Base-by-base conservation (phyloP, 1,140 invertebrate species). In the Drosophila leontia region DNA sequence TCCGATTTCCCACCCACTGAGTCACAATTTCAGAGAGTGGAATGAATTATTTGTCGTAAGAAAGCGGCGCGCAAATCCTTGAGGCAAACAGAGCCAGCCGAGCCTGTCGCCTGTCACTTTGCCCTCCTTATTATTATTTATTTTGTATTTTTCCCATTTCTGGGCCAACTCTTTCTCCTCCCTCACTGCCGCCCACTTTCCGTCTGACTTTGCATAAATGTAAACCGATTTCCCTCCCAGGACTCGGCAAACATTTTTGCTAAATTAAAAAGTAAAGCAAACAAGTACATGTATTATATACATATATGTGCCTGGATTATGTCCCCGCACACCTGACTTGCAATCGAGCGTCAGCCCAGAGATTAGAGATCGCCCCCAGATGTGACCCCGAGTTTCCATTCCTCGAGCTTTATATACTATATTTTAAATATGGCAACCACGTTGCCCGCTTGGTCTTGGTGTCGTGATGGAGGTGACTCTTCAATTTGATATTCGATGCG, bases 121-220 rank as follows among this genome's bases (percentile, higher is more conserved):
- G 26, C 15, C 39, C 12, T 47, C n/a, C 29, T 57, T 69, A 19
- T 47, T 39, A 17, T 57, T 69, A 29, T 47, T 39, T 37, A 7
- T n/a, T 41, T 42, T 62, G 13, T 62, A 47, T n/a, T 32, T 47
- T 37, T 32, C 32, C 39, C 64, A 39, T 71, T 71, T 71, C 51
- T 71, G 72, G 72, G 60, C 35, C 60, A 75, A 57, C 50, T 65
- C 51, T 57, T 64, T 74, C 17, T 55, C n/a, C 41, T 23, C 2
- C 17, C 48, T 11, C 41, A n/a, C 2, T 44, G 29, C 50, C 69
- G 50, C 47, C 47, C 67, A 3, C 39, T 70, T 70, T 70, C 26
- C 62, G 67, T 62, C 67, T 72, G 69, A 72, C 65, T 72, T 72
- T 72, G 65, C 69, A 72, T 72, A 72, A 72, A 72, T 71, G 65